Evolutionary conservation across 2,888 invertebrate genomes (phyloP).

Genomic region (Helicoverpa assulta): DNA sequence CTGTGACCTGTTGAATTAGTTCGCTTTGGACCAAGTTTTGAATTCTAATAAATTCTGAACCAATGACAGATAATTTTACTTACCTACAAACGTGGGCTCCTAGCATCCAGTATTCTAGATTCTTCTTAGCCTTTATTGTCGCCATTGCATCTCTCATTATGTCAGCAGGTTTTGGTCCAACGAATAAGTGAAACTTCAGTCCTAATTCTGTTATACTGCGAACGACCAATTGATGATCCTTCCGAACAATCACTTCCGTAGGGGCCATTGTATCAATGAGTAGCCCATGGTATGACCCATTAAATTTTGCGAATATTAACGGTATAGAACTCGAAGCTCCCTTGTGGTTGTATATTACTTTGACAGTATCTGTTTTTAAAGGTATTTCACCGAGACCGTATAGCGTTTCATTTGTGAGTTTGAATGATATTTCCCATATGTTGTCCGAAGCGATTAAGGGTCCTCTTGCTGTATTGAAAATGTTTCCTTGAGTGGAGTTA

Average conservation of each 20-base stretch:
- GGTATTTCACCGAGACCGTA: conserved; percentile 90
- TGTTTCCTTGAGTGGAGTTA: conserved; percentile 71
- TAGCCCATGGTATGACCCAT: conserved; percentile 90
- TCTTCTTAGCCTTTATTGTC: conserved; percentile 68
- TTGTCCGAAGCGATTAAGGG: conserved; percentile 90
- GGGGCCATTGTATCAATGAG: conserved; percentile 88
- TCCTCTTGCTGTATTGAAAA: conserved; percentile 89
- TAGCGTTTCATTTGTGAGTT: conserved; percentile 86
- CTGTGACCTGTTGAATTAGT: neutral
- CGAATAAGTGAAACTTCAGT: conserved; percentile 82
- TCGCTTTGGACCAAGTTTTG: conserved; percentile 1
- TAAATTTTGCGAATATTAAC: conserved; percentile 87
- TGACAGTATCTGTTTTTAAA: conserved; percentile 73
- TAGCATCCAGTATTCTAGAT: conserved; percentile 85
- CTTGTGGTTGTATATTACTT: conserved; percentile 85
- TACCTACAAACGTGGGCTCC: conserved; percentile 85
- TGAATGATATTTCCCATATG: conserved; percentile 91
- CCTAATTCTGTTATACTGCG: conserved; percentile 88
- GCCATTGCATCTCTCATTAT: conserved; percentile 81
- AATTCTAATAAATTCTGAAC: neutral
- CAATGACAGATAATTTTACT: conserved; percentile 40
- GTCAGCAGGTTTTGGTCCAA: conserved; percentile 81
- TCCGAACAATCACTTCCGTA: conserved; percentile 87
- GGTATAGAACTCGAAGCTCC: conserved; percentile 85
- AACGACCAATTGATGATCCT: conserved; percentile 88